These are phyloP conservation scores for Wasmannia auropunctata DNA, from an alignment of 1,140 invertebrate species.

Conservation along the genomic window DNA sequence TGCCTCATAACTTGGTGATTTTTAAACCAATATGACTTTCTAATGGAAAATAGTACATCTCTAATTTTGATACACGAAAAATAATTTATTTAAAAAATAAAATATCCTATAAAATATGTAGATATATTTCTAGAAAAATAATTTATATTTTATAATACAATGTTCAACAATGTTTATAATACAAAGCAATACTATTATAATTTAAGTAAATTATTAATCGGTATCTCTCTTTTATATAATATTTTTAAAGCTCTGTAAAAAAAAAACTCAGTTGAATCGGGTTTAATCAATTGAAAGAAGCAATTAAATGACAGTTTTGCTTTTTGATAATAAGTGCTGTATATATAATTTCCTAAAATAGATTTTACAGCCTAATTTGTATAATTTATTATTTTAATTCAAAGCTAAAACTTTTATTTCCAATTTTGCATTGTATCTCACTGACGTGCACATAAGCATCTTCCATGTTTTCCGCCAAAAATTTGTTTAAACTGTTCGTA, in stretches of 20 bases:
- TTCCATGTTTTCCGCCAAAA: constrained; percentile 76
- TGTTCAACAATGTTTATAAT: background rate
- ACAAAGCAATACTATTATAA: background rate
- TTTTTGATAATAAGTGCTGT: background rate
- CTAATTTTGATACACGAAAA: background rate
- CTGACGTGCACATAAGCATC: constrained; percentile 76
- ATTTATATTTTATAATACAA: background rate
- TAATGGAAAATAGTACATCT: background rate
- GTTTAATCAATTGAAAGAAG: background rate
- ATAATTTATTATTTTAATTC: constrained; percentile 68
- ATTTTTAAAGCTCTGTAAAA: background rate
- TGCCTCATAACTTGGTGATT: constrained; percentile 77
- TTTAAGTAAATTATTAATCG: background rate
- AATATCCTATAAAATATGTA: background rate
- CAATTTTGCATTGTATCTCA: constrained; percentile 83
- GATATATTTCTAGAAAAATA: background rate
- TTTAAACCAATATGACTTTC: constrained; percentile 75
- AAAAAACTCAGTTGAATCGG: too few relatives aligned
- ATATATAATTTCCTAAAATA: background rate
- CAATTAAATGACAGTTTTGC: background rate
- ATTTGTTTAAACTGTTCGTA: constrained; percentile 80
- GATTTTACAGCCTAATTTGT: background rate
- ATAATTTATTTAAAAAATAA: constrained; percentile 1
- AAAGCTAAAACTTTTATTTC: constrained; percentile 83
- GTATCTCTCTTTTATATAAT: background rate